Percentiles rank a stretch among this genome's conserved stretches.
Conservation (phyloP, 2,888 invertebrate genomes). For the Lithophane ornitopus region DNA sequence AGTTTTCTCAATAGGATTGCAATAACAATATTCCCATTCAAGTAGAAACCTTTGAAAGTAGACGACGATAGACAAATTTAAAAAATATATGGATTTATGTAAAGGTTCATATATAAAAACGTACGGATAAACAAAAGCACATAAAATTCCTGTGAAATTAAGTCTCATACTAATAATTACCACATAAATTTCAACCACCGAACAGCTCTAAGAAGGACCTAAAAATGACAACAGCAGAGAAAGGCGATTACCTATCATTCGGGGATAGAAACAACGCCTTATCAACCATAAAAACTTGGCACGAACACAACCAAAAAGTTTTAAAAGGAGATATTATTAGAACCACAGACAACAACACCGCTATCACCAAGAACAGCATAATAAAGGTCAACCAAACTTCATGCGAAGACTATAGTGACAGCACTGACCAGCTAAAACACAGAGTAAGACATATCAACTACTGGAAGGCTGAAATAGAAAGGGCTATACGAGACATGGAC, state of each 20-base stretch:
- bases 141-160: background rate
- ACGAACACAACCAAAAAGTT: conserved; percentile 81
- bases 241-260: conserved; percentile 83
- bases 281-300: conserved; percentile 81
- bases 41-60: background rate
- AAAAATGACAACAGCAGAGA: conserved; percentile 78
- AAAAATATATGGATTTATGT: background rate
- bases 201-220: background rate
- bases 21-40: background rate
- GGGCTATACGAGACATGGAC: conserved; percentile 85
- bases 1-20: conserved; percentile 47
- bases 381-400: conserved; percentile 86
- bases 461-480: conserved; percentile 86
- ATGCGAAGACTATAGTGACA: conserved; percentile 83
- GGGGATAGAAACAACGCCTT: conserved; percentile 80
- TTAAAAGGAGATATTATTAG: conserved; percentile 85
- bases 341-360: conserved; percentile 84
- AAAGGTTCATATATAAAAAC: background rate
- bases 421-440: conserved; percentile 84
- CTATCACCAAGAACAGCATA: conserved; percentile 86
- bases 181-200: background rate
- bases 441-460: conserved; percentile 86
- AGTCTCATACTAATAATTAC: background rate
- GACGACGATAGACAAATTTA: background rate
- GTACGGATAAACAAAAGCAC: background rate